These are phyloP conservation scores for Tapirus terrestris DNA, from an alignment of 2,113 vertebrate genomes.

Conservation along the genomic window DNA sequence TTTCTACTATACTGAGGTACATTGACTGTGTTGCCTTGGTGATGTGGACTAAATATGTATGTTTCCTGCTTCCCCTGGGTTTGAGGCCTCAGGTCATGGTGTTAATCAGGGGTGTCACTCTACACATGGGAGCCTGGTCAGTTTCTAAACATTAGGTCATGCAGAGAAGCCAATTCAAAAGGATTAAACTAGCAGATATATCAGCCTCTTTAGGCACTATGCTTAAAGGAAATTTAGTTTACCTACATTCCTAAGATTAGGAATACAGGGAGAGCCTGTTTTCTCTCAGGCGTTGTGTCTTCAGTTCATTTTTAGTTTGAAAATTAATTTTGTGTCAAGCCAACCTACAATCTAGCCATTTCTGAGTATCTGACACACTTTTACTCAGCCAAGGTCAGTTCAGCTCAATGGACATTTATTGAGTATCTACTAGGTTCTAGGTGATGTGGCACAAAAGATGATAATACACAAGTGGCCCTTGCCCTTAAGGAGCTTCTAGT, in stretches of 20 bases:
- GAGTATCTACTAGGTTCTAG: not conserved
- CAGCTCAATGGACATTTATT: conserved; percentile 7
- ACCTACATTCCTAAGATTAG: conserved; percentile 35
- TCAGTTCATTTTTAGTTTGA: conserved; percentile 53
- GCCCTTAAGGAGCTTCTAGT: not conserved
- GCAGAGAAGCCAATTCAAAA: conserved; percentile 15
- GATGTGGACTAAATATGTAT: conserved; percentile 57
- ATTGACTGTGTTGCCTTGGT: conserved; percentile 65
- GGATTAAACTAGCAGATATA: conserved; percentile 33
- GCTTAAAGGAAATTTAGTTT: conserved; percentile 45
- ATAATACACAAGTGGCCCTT: not conserved
- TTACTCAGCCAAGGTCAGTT: conserved; percentile 35
- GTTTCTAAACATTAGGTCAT: conserved; percentile 33
- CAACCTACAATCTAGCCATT: not conserved
- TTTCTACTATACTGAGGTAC: conserved; percentile 55
- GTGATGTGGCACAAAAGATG: conserved; percentile 20
- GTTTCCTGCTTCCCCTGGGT: not conserved
- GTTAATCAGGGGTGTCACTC: conserved; percentile 19
- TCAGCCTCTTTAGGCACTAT: not conserved
- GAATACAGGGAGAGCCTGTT: conserved; percentile 6
- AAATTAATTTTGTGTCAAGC: conserved; percentile 57
- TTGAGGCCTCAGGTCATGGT: conserved; percentile 28
- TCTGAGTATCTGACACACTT: conserved; percentile 27
- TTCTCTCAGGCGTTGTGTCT: conserved; percentile 25
- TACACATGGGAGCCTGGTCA: not conserved